Percentiles rank a stretch among this genome's conserved stretches.
phyloP scores from a whole-genome alignment of 2,888 invertebrate species.

The Polietes domitor region DNA sequence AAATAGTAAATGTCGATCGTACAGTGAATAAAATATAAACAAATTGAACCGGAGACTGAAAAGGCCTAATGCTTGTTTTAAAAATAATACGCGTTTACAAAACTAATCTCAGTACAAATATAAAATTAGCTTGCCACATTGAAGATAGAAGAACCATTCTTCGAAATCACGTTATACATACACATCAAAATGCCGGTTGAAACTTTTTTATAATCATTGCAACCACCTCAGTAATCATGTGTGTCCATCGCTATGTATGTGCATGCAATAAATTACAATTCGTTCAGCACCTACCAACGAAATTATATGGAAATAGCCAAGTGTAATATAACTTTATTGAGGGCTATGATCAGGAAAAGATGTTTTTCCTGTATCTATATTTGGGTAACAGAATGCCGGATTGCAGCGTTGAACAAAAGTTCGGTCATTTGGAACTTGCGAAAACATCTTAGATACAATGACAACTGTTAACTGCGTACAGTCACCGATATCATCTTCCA shows the following conservation, averaged over 20 bases:
- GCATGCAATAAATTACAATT: neutral
- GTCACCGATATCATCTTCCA: conserved; percentile 58
- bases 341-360: neutral
- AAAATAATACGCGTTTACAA: neutral
- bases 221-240: neutral
- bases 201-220: neutral
- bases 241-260: neutral
- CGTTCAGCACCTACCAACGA: neutral
- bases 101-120: neutral
- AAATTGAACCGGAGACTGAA: neutral
- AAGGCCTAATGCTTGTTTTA: neutral
- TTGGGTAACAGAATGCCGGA: neutral
- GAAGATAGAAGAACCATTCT: neutral
- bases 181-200: neutral
- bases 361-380: neutral
- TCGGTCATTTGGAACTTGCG: neutral
- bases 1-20: neutral
- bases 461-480: conserved; percentile 45
- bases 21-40: neutral
- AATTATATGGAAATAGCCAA: neutral
- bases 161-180: neutral
- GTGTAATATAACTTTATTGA: neutral
- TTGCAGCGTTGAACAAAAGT: neutral
- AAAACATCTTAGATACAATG: neutral
- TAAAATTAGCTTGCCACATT: neutral